phyloP scores from a whole-genome alignment of 2,888 invertebrate genomes.

The Noctua fimbriata region DNA sequence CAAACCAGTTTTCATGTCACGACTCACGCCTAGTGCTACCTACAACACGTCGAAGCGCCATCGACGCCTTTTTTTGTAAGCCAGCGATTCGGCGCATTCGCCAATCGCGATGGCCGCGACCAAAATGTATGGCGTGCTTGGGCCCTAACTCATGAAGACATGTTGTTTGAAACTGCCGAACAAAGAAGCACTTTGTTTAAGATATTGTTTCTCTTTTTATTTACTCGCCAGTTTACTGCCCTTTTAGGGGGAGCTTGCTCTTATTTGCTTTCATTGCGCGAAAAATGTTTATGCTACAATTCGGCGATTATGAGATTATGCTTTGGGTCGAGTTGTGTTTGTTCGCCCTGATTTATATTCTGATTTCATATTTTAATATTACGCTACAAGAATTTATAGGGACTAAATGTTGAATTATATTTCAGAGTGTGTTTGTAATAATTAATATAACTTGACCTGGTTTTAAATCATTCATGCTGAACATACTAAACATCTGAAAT shows the following conservation, averaged over 20 bases:
- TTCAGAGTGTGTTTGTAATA: neutral
- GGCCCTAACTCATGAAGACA: slow-evolving; percentile 56
- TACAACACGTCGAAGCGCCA: neutral
- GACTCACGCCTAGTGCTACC: neutral
- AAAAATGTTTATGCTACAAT: slow-evolving; percentile 48
- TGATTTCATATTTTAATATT: slow-evolving; percentile 40
- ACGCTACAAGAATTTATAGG: slow-evolving; percentile 22
- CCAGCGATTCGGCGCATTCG: neutral
- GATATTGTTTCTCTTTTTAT: slow-evolving; percentile 64
- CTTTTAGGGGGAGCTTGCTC: slow-evolving; percentile 15
- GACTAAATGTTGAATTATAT: slow-evolving; percentile 15
- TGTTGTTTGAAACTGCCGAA: slow-evolving; percentile 64
- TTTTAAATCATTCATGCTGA: slow-evolving; percentile 18
- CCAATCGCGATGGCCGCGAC: slow-evolving; percentile 6
- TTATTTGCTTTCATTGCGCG: slow-evolving; percentile 51
- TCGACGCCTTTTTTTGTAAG: slow-evolving; percentile 16
- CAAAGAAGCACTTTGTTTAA: slow-evolving; percentile 63
- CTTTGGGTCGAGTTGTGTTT: slow-evolving; percentile 42
- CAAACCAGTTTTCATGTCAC: neutral
- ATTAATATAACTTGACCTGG: slow-evolving; percentile 12
- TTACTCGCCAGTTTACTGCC: slow-evolving; percentile 35
- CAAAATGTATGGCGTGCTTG: slow-evolving; percentile 14
- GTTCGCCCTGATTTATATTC: slow-evolving; percentile 43
- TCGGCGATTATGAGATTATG: slow-evolving; percentile 48
- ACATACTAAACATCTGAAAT: neutral